phyloP scores from a whole-genome alignment of 2,888 invertebrate genomes.

The Dynastes hyllus region DNA sequence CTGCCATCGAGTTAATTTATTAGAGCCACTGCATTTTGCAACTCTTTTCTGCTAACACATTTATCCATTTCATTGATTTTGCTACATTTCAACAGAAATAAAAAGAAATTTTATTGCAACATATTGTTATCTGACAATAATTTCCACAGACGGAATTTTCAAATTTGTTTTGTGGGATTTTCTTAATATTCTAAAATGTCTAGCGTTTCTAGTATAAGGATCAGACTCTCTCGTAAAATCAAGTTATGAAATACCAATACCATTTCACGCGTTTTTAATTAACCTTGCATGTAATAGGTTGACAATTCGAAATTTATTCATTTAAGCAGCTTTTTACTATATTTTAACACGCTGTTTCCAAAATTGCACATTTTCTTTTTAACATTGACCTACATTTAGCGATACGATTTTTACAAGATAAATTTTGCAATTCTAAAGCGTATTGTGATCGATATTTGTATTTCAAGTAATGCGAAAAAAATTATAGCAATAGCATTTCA shows the following conservation, averaged over 20 bases:
- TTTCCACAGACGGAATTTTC: conserved; percentile 36
- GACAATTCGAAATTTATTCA: conserved; percentile 12
- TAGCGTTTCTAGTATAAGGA: conserved; percentile 8
- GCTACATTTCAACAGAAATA: conserved; percentile 15
- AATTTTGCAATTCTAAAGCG: not conserved
- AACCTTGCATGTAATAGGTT: conserved; percentile 33
- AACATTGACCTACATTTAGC: conserved; percentile 18
- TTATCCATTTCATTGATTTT: conserved; percentile 47
- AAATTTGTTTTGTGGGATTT: conserved; percentile 31
- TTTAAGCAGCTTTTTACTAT: conserved; percentile 9
- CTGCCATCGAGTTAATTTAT: conserved; percentile 15
- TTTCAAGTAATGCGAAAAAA: too few species aligned
- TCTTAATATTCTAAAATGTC: not conserved
- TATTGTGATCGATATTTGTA: not conserved
- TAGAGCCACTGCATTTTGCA: conserved; percentile 26
- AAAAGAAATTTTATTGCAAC: conserved; percentile 40
- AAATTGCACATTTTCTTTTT: conserved; percentile 20
- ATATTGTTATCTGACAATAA: conserved; percentile 33
- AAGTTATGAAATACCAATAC: conserved; percentile 20
- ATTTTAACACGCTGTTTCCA: conserved; percentile 10
- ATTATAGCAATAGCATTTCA: too few species aligned
- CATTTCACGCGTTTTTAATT: conserved; percentile 5
- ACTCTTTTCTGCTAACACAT: conserved; percentile 31
- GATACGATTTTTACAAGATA: not conserved
- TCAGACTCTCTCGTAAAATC: conserved; percentile 13